Evolutionary conservation across 2,113 vertebrate genomes (phyloP), one percentile per base, ranked within the genome.

Genomic region (Rhabdomys dilectus): DNA sequence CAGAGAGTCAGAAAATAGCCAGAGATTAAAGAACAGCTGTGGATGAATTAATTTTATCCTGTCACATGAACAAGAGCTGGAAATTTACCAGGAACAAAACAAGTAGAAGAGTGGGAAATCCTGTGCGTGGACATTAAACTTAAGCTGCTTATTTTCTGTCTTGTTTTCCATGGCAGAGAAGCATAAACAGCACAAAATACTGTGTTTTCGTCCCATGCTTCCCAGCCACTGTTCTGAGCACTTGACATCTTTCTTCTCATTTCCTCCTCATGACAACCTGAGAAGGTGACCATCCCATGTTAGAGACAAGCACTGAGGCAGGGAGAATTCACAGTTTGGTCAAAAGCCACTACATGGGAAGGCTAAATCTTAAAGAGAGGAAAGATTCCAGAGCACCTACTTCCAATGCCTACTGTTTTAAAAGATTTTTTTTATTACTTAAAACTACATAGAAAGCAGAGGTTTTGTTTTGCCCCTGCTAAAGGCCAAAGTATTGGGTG

Each of bases 1-100:
- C 96, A 97, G 96, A 56, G 36, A 96, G 75, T 95, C 2, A 92
- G 89, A 96, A 98, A 97, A 96, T 93, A 98, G 90, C 88, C 96
- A 84, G 93, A 97, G 92, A 97, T 96, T 95, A 96, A 97, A 97
- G 34, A 97, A 80, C 90, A 96, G 80, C 89, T 56, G 89, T 21
- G n/a, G n/a, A 90, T 60, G 86, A 78, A 96, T 97, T 97, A 97
- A 96, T 97, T 97, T 93, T 84, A 88, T 45, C 94, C 75, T 5
- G 82, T 82, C 92, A 73, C 92, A 62, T 11, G 95, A 91, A 29
- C 13, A 29, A 93, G 84, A 89, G 73, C 80, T 93, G 88, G 80
- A 98, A 97, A 92, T 92, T 31, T 62, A 68, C 78, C 97, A 96
- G 53, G 70, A 93, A 17, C 48, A 68, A 93, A 88, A 58, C 42